A percentile compares a stretch with the other conserved stretches of the same genome.
Evolutionary conservation across 2,888 invertebrate species (phyloP).

Genomic region (Neoscelio sp.): DNA sequence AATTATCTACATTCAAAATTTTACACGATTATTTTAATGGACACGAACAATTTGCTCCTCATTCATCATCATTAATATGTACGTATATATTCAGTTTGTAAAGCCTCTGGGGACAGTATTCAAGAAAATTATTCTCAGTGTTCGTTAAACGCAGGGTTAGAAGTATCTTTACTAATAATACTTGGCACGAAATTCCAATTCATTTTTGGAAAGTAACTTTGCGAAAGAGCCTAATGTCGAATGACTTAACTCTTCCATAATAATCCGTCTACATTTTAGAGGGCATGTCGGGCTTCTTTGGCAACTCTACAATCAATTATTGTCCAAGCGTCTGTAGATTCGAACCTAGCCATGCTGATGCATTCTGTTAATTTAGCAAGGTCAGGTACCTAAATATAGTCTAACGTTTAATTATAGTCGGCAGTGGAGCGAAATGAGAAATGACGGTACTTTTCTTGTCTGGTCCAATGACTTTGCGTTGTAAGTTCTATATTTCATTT

Average conservation of each 20-base stretch:
- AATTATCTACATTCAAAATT: no score
- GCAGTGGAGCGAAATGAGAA: slow-evolving; percentile 10
- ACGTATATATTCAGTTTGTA: slow-evolving; percentile 7
- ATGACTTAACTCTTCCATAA: slow-evolving; percentile 43
- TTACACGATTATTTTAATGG: no score
- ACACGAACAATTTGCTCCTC: no score
- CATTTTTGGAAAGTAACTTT: slow-evolving; percentile 36
- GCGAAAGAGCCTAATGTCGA: slow-evolving; percentile 26
- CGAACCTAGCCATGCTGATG: slow-evolving; percentile 49
- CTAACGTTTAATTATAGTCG: slow-evolving; percentile 40
- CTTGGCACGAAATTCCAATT: slow-evolving; percentile 39
- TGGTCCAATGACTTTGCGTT: slow-evolving; percentile 40
- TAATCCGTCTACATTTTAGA: slow-evolving; percentile 44
- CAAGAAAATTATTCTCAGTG: neutral
- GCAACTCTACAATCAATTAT: slow-evolving; percentile 57
- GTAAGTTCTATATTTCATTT: slow-evolving; percentile 9
- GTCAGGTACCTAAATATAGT: slow-evolving; percentile 49
- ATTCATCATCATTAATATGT: neutral
- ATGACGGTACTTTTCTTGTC: slow-evolving; percentile 27
- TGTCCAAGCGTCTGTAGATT: slow-evolving; percentile 43
- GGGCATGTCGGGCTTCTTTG: slow-evolving; percentile 34
- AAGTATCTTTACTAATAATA: slow-evolving; percentile 19
- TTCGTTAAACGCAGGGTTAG: slow-evolving; percentile 1
- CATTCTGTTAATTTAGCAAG: slow-evolving; percentile 60
- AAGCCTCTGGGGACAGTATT: neutral